Percentiles rank a stretch among this genome's conserved stretches.
Evolutionary conservation across 2,888 invertebrate species (phyloP).

Genomic region (Hoplodrina blanda): DNA sequence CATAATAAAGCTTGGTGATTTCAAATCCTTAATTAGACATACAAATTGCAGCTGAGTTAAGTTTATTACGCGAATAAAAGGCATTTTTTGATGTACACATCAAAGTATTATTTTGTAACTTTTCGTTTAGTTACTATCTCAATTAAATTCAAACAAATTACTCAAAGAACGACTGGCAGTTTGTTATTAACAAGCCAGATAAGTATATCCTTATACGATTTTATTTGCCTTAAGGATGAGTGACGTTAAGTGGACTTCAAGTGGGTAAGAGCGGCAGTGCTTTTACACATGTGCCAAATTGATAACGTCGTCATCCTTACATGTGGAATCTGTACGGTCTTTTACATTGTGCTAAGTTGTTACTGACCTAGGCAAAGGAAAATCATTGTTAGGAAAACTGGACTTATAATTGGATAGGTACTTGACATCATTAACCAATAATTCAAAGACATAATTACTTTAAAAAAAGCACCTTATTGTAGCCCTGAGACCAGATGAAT

Average conservation of each 20-base stretch:
- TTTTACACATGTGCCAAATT: constrained; percentile 48
- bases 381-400: too few species aligned
- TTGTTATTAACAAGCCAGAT: constrained; percentile 42
- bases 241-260: constrained; percentile 55
- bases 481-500: too few species aligned
- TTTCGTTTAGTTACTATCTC: not conserved
- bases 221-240: constrained; percentile 55
- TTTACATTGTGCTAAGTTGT: not conserved
- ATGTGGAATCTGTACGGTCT: constrained; percentile 3
- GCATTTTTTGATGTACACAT: not conserved
- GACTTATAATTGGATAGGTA: too few species aligned
- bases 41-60: too few species aligned
- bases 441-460: too few species aligned
- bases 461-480: too few species aligned
- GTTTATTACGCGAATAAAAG: not conserved
- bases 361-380: too few species aligned
- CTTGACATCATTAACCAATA: too few species aligned
- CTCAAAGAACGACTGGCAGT: constrained; percentile 29
- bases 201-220: constrained; percentile 52
- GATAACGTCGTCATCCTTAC: constrained; percentile 21
- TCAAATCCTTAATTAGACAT: constrained; percentile 1
- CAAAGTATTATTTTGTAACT: not conserved
- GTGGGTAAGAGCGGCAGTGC: constrained; percentile 36
- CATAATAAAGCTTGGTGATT: not conserved
- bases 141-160: constrained; percentile 25